These are phyloP conservation scores for Styela clava DNA, from an alignment of 23 tunicate species.

Conservation along the genomic window DNA sequence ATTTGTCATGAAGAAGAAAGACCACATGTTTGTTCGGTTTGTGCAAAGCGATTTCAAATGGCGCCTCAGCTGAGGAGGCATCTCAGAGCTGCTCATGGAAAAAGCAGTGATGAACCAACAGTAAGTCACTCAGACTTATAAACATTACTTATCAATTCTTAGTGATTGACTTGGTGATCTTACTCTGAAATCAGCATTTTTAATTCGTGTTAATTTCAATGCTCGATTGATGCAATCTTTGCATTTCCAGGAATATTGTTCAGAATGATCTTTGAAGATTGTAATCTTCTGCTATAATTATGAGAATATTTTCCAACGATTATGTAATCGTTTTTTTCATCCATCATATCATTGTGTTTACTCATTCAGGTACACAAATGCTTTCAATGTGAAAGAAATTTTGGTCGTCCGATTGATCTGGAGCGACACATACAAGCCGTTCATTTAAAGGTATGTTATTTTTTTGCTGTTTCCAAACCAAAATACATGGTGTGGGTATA, in stretches of 20 bases:
- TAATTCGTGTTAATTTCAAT: no score
- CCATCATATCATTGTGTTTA: neutral
- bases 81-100: conserved; percentile 65
- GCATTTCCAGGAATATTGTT: no score
- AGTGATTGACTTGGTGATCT: no score
- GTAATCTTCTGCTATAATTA: no score
- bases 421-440: conserved; percentile 88
- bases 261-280: no score
- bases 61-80: conserved; percentile 69
- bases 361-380: conserved; percentile 66
- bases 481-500: no score
- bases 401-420: conserved; percentile 78
- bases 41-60: conserved; percentile 70
- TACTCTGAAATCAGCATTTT: no score
- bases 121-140: no score
- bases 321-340: no score
- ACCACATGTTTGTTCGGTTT: conserved; percentile 82
- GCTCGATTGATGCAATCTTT: no score
- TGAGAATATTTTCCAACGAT: no score
- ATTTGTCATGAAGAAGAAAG: conserved; percentile 91
- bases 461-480: no score
- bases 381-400: conserved; percentile 51
- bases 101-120: conserved; percentile 11
- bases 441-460: conserved; percentile 65
- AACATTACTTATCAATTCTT: neutral